A percentile compares a stretch with the other conserved stretches of the same genome.
Conservation (phyloP, 64 coral and sea anemone species). For the Anthopleura sola region DNA sequence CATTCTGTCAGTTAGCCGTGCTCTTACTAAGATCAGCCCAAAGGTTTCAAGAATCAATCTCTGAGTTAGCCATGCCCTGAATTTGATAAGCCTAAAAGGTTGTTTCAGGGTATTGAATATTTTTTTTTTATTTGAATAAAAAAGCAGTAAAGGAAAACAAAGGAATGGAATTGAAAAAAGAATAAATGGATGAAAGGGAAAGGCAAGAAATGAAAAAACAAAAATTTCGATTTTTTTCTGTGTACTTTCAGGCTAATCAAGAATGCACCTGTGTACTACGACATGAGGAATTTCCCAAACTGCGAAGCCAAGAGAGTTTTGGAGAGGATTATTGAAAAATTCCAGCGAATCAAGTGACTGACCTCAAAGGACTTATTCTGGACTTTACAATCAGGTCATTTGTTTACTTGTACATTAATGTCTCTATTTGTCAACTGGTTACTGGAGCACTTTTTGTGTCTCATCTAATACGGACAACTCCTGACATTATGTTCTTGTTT, state of each 20-base stretch:
- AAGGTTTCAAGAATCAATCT: no score
- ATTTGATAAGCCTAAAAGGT: not conserved
- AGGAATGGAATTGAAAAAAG: no score
- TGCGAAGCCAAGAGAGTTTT: conserved; percentile 95
- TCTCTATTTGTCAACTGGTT: not conserved
- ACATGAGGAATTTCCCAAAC: conserved; percentile 99
- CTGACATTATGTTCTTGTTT: no score
- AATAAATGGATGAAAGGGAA: no score
- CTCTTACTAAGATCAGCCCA: no score
- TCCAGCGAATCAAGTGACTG: conserved; percentile 42
- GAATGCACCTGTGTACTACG: conserved; percentile 92
- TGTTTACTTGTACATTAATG: not conserved
- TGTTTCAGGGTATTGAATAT: not conserved
- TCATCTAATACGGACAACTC: no score
- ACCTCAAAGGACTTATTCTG: not conserved
- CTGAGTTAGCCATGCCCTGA: not conserved
- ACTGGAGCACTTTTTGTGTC: no score
- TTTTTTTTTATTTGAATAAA: no score
- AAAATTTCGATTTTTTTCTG: not conserved
- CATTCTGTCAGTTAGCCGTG: no score
- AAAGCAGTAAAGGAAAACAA: no score
- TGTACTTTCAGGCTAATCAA: conserved; percentile 70
- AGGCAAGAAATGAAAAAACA: no score
- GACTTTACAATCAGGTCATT: not conserved
- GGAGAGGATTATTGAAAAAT: conserved; percentile 87